Base-by-base conservation (phyloP, 2,888 invertebrate species). In the Sericinus montela region DNA sequence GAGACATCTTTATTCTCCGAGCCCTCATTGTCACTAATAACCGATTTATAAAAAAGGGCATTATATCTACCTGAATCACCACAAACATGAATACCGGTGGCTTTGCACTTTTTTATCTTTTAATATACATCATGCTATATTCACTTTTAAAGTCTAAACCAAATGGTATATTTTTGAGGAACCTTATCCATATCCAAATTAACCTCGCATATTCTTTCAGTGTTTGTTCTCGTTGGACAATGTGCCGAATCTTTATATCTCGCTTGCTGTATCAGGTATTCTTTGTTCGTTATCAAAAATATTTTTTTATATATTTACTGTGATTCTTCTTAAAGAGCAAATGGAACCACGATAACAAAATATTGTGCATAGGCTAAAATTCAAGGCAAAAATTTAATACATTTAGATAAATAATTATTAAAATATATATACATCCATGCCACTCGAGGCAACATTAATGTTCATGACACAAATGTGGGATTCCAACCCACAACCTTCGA, bases 221-320 rank as follows among this genome's bases (percentile, higher is more conserved):
- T 14, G 29, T 16, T 19, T 13, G 28, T 30, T 13, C 15, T 6
- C 6, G 23, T 5, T 38, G 9, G 41, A 30, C 37, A 38, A 48
- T 38, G 48, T 16, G 48, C 43, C 48, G 38, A 43, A 43, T 43
- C 48, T 43, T 48, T 48, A 39, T 45, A 37, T 43, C 43, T 38
- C 13, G 29, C 30, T 40, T 14, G 15, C 14, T 11, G 14, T 48
- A 42, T 48, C 48, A 16, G 48, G 48, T 48, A 43, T 43, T 32
- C 30, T 25, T 47, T 47, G 48, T 19, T 34, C 15, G 28, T 23
- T 34, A 46, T 46, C 40, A 46, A 41, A 36, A n/a, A n/a, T n/a
- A 48, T 41, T n/a, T 30, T 37, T 48, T 48, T 40, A 36, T 48
- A 14, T 16, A 11, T 16, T 36, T 11, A 28, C 28, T 36, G 13